A percentile compares a stretch with the other conserved stretches of the same genome.
phyloP scores from a whole-genome alignment of 2,888 invertebrate species.

The Trissolcus japonicus region DNA sequence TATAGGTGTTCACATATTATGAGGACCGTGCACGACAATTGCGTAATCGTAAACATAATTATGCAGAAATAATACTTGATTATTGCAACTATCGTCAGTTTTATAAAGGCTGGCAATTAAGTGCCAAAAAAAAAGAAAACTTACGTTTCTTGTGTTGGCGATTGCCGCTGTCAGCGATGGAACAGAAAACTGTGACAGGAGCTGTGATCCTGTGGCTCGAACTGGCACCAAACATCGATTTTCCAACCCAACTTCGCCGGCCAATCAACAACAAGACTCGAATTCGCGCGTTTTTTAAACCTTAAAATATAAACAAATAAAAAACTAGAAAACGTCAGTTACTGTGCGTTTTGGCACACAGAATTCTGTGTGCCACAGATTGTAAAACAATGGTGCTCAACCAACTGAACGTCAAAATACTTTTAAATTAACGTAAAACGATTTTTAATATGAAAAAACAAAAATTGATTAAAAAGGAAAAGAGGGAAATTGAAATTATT shows the following conservation, averaged over 20 bases:
- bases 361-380: too few species aligned
- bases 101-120: background rate
- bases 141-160: background rate
- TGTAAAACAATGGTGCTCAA: too few species aligned
- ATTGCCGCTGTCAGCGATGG: conserved; percentile 7
- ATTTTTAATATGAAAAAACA: too few species aligned
- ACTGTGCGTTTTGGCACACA: too few species aligned
- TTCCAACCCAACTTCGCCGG: conserved; percentile 9
- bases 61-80: too few species aligned
- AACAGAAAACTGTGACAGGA: conserved; percentile 3
- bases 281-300: conserved; percentile 1
- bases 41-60: too few species aligned
- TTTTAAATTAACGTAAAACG: too few species aligned
- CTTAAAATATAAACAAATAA: background rate
- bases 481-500: too few species aligned
- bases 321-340: background rate
- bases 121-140: background rate
- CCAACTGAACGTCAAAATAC: too few species aligned
- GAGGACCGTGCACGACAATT: too few species aligned
- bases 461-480: too few species aligned
- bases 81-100: background rate
- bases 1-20: too few species aligned
- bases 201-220: conserved; percentile 22
- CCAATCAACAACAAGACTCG: conserved; percentile 4
- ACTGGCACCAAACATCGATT: conserved; percentile 38